Conservation (phyloP, 2,888 invertebrate species). For the Chrysodeixis includens region DNA sequence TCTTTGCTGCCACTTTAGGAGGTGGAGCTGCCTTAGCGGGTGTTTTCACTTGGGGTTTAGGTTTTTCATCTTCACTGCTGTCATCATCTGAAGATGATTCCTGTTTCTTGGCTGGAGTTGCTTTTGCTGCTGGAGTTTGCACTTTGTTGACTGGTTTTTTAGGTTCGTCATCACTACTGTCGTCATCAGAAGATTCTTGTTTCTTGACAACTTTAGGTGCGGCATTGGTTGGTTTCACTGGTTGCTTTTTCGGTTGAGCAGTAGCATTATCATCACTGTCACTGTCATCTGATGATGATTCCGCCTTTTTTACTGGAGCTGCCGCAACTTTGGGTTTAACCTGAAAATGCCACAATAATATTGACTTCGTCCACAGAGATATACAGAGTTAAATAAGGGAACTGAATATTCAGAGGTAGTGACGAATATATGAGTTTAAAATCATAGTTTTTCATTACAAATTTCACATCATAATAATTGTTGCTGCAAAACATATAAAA, state of each 20-base stretch:
- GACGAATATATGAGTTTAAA: slow-evolving; percentile 73
- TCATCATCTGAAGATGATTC: slow-evolving; percentile 56
- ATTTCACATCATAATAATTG: slow-evolving; percentile 69
- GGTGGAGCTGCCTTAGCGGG: slow-evolving; percentile 55
- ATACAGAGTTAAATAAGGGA: too few relatives aligned
- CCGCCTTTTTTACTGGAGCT: slow-evolving; percentile 46
- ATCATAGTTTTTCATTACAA: slow-evolving; percentile 68
- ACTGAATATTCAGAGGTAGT: slow-evolving; percentile 78
- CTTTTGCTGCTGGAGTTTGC: slow-evolving; percentile 47
- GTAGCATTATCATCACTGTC: slow-evolving; percentile 63
- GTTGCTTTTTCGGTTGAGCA: slow-evolving; percentile 61
- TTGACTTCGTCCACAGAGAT: neutral
- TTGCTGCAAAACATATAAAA: slow-evolving; percentile 5
- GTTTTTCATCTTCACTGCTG: slow-evolving; percentile 75
- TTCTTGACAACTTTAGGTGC: slow-evolving; percentile 63
- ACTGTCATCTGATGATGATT: slow-evolving; percentile 75
- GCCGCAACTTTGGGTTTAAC: slow-evolving; percentile 45
- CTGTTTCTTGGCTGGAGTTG: slow-evolving; percentile 45
- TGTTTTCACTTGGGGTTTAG: slow-evolving; percentile 58
- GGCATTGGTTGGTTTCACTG: slow-evolving; percentile 64
- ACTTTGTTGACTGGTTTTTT: slow-evolving; percentile 52
- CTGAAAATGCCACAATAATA: slow-evolving; percentile 22
- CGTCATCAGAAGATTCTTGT: slow-evolving; percentile 74
- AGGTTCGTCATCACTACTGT: slow-evolving; percentile 61
- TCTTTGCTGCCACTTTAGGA: slow-evolving; percentile 57